Evolutionary conservation across 2,797 vertebrate species (phyloP).

Genomic region (Hirundo rustica): DNA sequence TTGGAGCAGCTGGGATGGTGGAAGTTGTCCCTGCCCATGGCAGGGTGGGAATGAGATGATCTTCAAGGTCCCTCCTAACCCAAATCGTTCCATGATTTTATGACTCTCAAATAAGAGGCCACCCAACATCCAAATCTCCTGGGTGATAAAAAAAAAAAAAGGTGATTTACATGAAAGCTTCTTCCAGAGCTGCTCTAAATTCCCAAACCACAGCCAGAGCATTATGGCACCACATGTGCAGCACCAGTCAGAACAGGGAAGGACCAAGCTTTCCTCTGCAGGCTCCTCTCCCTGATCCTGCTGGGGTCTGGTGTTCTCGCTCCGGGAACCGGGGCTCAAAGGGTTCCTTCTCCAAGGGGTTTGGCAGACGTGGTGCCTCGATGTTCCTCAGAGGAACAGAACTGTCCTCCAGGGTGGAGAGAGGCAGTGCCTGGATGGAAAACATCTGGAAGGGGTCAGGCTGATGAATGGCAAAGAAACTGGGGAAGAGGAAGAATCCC

Average conservation of each 20-base stretch:
- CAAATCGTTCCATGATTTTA: neutral
- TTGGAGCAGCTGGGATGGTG: no score
- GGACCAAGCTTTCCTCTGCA: neutral
- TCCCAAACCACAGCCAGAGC: neutral
- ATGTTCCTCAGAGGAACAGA: neutral
- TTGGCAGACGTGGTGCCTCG: neutral
- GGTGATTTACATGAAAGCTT: neutral
- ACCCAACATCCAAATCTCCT: neutral
- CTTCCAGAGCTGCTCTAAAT: neutral
- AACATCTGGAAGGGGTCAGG: neutral
- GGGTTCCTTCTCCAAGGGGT: neutral
- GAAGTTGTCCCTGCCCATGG: neutral
- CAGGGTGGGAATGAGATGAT: rapidly evolving
- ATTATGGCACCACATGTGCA: rapidly evolving
- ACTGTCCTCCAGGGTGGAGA: neutral
- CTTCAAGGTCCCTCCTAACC: neutral
- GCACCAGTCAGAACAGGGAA: neutral
- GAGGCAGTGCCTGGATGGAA: neutral
- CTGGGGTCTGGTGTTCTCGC: neutral
- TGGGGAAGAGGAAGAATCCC: neutral
- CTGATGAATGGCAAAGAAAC: neutral
- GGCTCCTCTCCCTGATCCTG: neutral
- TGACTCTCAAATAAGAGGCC: neutral
- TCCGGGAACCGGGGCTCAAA: rapidly evolving
- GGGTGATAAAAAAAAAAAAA: neutral